Conservation (phyloP, 37 sponge, comb jelly and placozoan species). For the Haliclona indistincta region DNA sequence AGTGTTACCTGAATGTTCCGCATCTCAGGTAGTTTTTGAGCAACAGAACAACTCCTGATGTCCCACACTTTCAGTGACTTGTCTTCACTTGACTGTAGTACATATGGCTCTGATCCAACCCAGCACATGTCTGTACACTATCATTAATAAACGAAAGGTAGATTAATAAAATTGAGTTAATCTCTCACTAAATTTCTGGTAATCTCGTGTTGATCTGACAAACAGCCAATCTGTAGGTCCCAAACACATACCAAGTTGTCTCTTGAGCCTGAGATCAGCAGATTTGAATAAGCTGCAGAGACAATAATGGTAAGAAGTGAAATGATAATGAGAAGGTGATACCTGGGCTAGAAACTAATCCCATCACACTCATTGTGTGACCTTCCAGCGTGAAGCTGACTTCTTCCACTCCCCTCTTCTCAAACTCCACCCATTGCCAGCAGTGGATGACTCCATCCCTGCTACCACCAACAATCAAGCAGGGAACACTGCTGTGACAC, state of each 20-base stretch:
- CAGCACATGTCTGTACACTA: slow-evolving; percentile 61
- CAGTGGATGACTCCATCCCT: slow-evolving; percentile 19
- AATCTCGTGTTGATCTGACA: slow-evolving; percentile 24
- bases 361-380: slow-evolving; percentile 46
- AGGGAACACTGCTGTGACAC: background rate
- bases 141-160: background rate
- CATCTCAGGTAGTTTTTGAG: slow-evolving; percentile 42
- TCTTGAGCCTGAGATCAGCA: slow-evolving; percentile 66
- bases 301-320: background rate
- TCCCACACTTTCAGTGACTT: slow-evolving; percentile 73
- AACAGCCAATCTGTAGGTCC: slow-evolving; percentile 40
- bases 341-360: slow-evolving; percentile 26
- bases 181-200: slow-evolving; percentile 51
- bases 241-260: slow-evolving; percentile 72
- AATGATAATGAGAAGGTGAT: background rate
- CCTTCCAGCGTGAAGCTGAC: background rate
- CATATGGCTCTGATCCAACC: slow-evolving; percentile 46
- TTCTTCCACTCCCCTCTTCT: background rate
- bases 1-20: slow-evolving; percentile 34
- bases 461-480: slow-evolving; percentile 19
- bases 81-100: slow-evolving; percentile 76
- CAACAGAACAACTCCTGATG: slow-evolving; percentile 33
- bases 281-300: background rate
- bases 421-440: slow-evolving; percentile 30
- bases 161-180: background rate